Evolutionary conservation across 2,113 vertebrate species (phyloP).

Genomic region (Cygnus atratus): DNA sequence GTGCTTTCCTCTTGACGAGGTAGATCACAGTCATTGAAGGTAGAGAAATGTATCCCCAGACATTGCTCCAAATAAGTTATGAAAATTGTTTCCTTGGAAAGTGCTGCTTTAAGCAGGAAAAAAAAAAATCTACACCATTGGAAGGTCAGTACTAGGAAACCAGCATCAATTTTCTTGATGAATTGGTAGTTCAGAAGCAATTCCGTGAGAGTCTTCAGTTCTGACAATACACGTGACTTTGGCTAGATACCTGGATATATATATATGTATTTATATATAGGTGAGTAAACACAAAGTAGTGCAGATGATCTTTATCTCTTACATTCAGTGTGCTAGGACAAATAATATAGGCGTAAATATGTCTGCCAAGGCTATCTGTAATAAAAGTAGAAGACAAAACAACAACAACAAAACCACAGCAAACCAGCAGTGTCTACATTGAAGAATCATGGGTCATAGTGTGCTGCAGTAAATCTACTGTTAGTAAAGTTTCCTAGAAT

Average conservation of each 20-base stretch:
- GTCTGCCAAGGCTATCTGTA: not conserved
- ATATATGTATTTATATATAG: not conserved
- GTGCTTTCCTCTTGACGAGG: not conserved
- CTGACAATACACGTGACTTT: not conserved
- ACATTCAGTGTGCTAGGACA: not conserved
- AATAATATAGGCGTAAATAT: conserved; percentile 1
- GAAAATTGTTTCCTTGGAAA: conserved; percentile 2
- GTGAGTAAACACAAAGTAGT: not conserved
- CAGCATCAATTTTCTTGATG: not conserved
- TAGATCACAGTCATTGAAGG: not conserved
- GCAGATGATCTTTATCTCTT: not conserved
- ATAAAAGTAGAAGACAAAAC: not conserved
- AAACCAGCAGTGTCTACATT: not conserved
- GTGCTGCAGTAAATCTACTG: not conserved
- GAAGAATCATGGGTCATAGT: not conserved
- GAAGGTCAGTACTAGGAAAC: not conserved
- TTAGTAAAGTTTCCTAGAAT: not conserved
- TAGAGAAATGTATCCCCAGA: not conserved
- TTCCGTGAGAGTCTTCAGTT: not conserved
- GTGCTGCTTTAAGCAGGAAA: not conserved
- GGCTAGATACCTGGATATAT: not conserved
- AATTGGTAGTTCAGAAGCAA: not conserved
- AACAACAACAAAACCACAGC: not conserved
- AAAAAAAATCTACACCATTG: not conserved
- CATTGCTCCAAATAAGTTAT: not conserved